Base-by-base conservation (phyloP, 2,113 vertebrate species). In the Podarcis cretensis region DNA sequence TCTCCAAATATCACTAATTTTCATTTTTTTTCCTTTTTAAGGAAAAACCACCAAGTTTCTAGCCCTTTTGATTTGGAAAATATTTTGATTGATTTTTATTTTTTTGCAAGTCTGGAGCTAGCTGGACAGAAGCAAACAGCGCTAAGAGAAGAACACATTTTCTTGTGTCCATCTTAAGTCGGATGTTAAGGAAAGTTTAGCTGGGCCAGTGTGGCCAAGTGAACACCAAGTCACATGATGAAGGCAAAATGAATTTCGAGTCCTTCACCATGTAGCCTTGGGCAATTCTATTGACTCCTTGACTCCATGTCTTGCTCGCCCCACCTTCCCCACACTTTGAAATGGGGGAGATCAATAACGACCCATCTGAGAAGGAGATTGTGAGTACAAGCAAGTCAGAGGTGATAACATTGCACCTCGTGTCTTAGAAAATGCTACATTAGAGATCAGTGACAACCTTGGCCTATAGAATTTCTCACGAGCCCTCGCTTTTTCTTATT, bases 11-110 rank as follows among this genome's bases (percentile, higher is more conserved):
- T 91, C 90, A 77, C n/a, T 57, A 23, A 40, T 68, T 78, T 35
- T 30, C 66, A n/a, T 84, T 59, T 81, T 54, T 81, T 81, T 9
- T 30, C 75, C 79, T 80, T 89, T 89, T 43, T 21, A 54, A 68
- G 77, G 68, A 37, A 35, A 57, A 65, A 82, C 13, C 59, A 20
- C 23, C 9, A 76, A 79, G 76, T 93, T 92, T 93, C 89, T 96
- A 97, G 95, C 96, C 96, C 96, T 97, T 96, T 94, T 90, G 65
- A 18, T 95, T 93, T 90, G 91, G 91, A 95, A 96, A 90, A 88
- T 93, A 83, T 93, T 93, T 90, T 84, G 81, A 89, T 86, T 88
- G 90, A 2, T 74, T 20, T 54, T 13, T 20, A 10, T 65, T 40
- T 85, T 89, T 92, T 94, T 87, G 84, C 81, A 93, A 93, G 92